Evolutionary conservation across 2,888 invertebrate species (phyloP).

Genomic region (Catocala fraxini): DNA sequence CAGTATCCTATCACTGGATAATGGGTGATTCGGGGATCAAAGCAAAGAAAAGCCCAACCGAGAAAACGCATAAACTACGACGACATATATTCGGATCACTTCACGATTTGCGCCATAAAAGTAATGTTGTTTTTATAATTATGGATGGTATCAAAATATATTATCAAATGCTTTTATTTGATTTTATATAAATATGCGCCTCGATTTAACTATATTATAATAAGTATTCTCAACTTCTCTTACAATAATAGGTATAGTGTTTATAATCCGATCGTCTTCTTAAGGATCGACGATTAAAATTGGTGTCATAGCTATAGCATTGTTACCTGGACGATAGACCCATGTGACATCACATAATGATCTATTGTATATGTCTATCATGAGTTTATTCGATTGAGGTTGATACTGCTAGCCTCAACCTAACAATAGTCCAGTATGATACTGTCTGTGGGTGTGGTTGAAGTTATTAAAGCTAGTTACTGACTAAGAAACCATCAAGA

Average conservation of each 20-base stretch:
- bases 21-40: conserved; percentile 28
- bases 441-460: conserved; percentile 9
- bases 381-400: conserved; percentile 9
- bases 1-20: conserved; percentile 32
- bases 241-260: neutral
- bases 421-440: conserved; percentile 14
- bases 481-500: conserved; percentile 11
- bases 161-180: neutral
- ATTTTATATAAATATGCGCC: too few relatives aligned
- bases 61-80: conserved; percentile 65
- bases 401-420: neutral
- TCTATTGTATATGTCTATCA: conserved; percentile 16
- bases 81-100: conserved; percentile 70
- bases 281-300: conserved; percentile 2
- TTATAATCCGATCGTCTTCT: conserved; percentile 15
- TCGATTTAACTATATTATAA: too few relatives aligned
- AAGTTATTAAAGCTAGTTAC: neutral
- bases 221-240: neutral
- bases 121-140: conserved; percentile 44
- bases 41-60: conserved; percentile 66
- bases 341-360: conserved; percentile 20
- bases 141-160: conserved; percentile 6
- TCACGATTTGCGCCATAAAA: conserved; percentile 61
- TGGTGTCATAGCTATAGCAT: conserved; percentile 10
- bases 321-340: conserved; percentile 11